Evolutionary conservation across 2,888 invertebrate genomes (phyloP).

Genomic region (Tenthredo livida): DNA sequence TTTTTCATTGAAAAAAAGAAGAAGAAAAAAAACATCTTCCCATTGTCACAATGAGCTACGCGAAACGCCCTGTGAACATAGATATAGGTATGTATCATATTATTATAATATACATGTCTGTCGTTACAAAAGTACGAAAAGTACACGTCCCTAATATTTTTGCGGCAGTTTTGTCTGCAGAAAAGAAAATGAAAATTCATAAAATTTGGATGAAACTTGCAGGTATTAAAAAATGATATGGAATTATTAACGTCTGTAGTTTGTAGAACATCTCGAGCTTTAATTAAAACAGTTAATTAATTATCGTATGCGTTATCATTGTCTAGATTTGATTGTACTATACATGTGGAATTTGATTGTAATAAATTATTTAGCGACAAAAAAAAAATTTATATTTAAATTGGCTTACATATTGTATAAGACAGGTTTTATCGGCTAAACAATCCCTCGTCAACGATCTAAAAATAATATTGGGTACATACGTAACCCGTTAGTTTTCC

Average conservation of each 20-base stretch:
- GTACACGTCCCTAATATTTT: background rate
- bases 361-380: background rate
- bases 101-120: too few relatives aligned
- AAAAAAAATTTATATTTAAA: constrained; percentile 1
- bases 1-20: too few relatives aligned
- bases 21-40: too few relatives aligned
- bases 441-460: constrained; percentile 39
- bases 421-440: constrained; percentile 34
- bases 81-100: too few relatives aligned
- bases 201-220: background rate
- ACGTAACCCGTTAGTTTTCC: constrained; percentile 32
- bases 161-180: background rate
- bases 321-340: background rate
- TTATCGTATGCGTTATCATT: background rate
- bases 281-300: background rate
- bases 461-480: constrained; percentile 28
- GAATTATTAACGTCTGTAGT: background rate
- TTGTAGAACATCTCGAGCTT: background rate
- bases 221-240: background rate
- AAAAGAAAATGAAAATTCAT: background rate
- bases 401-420: constrained; percentile 4
- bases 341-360: background rate
- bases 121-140: too few relatives aligned
- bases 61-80: too few relatives aligned
- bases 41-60: too few relatives aligned